phyloP scores from a whole-genome alignment of 2,113 vertebrate species.

The Chaetura pelagica region DNA sequence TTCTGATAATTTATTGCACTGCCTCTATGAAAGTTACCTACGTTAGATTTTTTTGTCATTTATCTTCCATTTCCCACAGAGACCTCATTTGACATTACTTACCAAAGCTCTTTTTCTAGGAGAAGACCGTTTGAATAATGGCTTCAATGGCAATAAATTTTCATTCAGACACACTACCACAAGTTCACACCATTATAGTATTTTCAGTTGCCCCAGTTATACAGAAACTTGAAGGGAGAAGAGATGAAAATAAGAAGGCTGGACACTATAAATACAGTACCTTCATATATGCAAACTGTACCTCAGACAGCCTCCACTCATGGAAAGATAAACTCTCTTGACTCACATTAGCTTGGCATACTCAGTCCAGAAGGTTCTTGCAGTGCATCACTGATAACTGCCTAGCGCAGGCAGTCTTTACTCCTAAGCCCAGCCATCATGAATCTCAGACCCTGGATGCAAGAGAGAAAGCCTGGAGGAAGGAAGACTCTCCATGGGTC shows the following conservation, averaged over 20 bases:
- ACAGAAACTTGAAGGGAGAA: not conserved
- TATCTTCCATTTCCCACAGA: not conserved
- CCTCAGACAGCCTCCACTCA: not conserved
- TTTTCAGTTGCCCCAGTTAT: not conserved
- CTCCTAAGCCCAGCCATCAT: too few relatives aligned
- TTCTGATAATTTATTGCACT: not conserved
- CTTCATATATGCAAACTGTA: not conserved
- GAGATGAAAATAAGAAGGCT: not conserved
- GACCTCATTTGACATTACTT: not conserved
- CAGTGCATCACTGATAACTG: too few relatives aligned
- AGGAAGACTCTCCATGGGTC: too few relatives aligned
- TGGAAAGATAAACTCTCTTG: not conserved
- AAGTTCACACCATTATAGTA: not conserved
- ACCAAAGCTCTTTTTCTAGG: not conserved
- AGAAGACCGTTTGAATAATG: not conserved
- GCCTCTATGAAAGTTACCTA: fast-evolving
- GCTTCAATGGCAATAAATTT: not conserved
- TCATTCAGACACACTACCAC: not conserved
- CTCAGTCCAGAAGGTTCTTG: too few relatives aligned
- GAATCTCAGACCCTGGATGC: too few relatives aligned
- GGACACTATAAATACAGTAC: not conserved
- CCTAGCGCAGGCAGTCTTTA: too few relatives aligned
- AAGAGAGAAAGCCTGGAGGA: too few relatives aligned
- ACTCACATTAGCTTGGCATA: not conserved
- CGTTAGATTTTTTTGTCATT: not conserved